Conservation (phyloP, 2,888 invertebrate species). For the Azorinus chamasolen region DNA sequence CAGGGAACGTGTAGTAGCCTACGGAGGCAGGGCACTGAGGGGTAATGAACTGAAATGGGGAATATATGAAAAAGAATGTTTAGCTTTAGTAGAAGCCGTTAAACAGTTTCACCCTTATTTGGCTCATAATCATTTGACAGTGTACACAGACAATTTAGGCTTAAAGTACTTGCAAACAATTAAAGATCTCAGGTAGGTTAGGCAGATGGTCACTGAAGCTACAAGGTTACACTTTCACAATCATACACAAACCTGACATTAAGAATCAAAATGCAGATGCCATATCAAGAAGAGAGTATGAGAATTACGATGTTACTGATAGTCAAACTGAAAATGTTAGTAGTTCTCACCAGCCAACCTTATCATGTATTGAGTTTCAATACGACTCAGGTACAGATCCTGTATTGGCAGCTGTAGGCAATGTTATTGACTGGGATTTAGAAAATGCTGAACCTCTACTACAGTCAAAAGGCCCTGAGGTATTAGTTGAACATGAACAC, state of each 20-base stretch:
- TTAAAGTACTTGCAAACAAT: slow-evolving; percentile 40
- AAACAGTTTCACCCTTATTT: slow-evolving; percentile 48
- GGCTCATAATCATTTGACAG: slow-evolving; percentile 32
- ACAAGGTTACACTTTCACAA: slow-evolving; percentile 52
- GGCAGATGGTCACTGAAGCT: slow-evolving; percentile 59
- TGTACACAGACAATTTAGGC: slow-evolving; percentile 53
- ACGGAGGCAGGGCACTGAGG: slow-evolving; percentile 55
- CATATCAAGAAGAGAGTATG: neutral
- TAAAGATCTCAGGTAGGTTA: slow-evolving; percentile 45
- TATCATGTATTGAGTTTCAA: too few relatives aligned
- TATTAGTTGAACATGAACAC: too few relatives aligned
- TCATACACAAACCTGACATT: neutral
- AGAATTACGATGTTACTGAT: neutral
- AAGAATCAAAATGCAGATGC: slow-evolving; percentile 49
- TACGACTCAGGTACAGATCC: too few relatives aligned
- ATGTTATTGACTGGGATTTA: too few relatives aligned
- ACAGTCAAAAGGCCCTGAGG: too few relatives aligned
- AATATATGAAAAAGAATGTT: slow-evolving; percentile 53
- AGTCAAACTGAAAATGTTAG: too few relatives aligned
- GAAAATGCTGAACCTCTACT: too few relatives aligned
- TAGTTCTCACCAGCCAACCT: too few relatives aligned
- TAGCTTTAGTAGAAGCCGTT: slow-evolving; percentile 62
- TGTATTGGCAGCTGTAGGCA: too few relatives aligned
- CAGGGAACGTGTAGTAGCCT: slow-evolving; percentile 41
- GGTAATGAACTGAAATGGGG: slow-evolving; percentile 41